Conservation (phyloP, 2,797 vertebrate genomes). For the Mus caroli region DNA sequence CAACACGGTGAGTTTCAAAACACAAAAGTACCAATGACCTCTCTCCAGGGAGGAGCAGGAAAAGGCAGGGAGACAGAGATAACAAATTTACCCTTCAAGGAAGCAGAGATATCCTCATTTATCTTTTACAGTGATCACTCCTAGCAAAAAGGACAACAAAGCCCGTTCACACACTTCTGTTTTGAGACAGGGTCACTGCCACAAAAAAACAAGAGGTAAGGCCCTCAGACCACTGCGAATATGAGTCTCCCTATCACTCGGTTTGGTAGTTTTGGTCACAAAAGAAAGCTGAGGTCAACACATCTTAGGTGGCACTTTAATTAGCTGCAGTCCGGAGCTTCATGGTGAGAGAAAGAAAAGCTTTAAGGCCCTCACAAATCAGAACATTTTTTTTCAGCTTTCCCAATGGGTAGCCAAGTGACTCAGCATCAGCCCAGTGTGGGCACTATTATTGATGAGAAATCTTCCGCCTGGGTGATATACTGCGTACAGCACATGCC, state of each 20-base stretch:
- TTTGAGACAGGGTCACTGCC: slow-evolving; percentile 65
- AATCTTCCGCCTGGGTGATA: slow-evolving; percentile 72
- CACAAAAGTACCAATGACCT: slow-evolving; percentile 45
- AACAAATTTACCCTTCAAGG: slow-evolving; percentile 72
- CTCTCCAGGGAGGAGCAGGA: slow-evolving; percentile 68
- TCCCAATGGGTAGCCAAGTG: slow-evolving; percentile 77
- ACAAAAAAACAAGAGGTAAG: background rate
- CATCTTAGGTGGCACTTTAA: background rate
- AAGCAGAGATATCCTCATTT: slow-evolving; percentile 72
- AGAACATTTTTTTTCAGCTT: slow-evolving; percentile 73
- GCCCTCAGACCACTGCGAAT: background rate
- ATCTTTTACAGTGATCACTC: slow-evolving; percentile 69
- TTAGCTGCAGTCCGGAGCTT: slow-evolving; percentile 70
- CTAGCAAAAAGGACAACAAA: slow-evolving; percentile 71
- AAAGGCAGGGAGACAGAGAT: slow-evolving; percentile 66
- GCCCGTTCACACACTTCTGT: slow-evolving; percentile 67
- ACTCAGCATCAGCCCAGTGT: slow-evolving; percentile 74
- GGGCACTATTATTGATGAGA: slow-evolving; percentile 69
- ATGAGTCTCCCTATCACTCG: background rate
- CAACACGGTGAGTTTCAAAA: slow-evolving; percentile 45
- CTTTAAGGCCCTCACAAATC: slow-evolving; percentile 20
- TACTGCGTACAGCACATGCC: slow-evolving; percentile 60
- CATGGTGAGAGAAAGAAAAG: slow-evolving; percentile 64
- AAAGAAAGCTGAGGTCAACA: slow-evolving; percentile 49
- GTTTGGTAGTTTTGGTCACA: background rate